Conservation (phyloP, 2,888 invertebrate genomes). For the Melipona beecheii region DNA sequence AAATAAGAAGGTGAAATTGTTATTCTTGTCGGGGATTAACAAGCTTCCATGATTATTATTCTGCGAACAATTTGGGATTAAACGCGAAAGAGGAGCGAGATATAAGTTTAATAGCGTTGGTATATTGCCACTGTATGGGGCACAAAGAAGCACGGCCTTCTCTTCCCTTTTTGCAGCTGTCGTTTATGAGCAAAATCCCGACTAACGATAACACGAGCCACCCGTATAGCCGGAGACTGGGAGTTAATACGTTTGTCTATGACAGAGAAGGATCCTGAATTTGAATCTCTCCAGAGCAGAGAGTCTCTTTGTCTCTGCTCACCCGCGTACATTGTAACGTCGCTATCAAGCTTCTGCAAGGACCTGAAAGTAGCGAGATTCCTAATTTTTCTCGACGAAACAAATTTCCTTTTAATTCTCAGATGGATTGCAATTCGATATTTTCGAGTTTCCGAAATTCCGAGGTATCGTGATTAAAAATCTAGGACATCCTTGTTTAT, state of each 20-base stretch:
- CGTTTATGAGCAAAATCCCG: slow-evolving; percentile 3
- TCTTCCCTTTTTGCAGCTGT: slow-evolving; percentile 3
- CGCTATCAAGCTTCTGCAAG: slow-evolving; percentile 3
- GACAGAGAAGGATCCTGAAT: slow-evolving; percentile 20
- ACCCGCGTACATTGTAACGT: background rate
- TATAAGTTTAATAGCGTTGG: background rate
- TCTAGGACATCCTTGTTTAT: no score
- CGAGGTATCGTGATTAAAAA: background rate
- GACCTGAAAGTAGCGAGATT: background rate
- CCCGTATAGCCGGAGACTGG: slow-evolving; percentile 8
- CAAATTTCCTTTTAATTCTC: background rate
- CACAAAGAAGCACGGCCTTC: background rate
- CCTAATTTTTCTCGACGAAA: background rate
- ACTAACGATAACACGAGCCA: slow-evolving; percentile 19
- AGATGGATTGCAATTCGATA: background rate
- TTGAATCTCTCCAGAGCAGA: slow-evolving; percentile 22
- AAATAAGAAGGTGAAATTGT: background rate
- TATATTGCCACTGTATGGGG: background rate
- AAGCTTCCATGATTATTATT: background rate
- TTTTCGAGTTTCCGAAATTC: background rate
- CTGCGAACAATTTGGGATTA: background rate
- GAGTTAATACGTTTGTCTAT: slow-evolving; percentile 39
- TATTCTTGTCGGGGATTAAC: background rate
- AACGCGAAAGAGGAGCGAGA: background rate
- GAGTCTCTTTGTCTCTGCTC: slow-evolving; percentile 3